Evolutionary conservation across 2,113 vertebrate species (phyloP), one percentile per base, ranked within the genome.

Genomic region (Thunnus thynnus): DNA sequence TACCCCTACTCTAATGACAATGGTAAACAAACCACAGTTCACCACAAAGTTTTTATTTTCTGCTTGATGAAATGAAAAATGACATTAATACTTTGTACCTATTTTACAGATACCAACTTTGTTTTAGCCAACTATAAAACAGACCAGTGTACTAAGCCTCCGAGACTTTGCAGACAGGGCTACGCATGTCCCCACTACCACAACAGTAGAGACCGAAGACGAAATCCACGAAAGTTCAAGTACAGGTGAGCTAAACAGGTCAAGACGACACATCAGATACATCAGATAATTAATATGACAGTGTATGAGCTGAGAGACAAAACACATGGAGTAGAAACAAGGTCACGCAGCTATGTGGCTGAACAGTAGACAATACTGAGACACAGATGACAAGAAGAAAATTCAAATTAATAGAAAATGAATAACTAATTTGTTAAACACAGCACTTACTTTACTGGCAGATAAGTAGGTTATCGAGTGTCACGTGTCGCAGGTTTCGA

Each of bases 101-200:
- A 61, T 7, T 30, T 54, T 79, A 7, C 95, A 98, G 97, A 98
- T 72, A 95, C 96, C 79, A 97, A 95, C 88, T 98, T 98, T 85
- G 97, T 98, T 86, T 92, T 98, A 91, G 96, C 96, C 77, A 97
- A 97, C 93, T 98, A 98, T 87, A 98, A 98, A 95, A 98, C 97
- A 0, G 97, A 98, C 76, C 97, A 96, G 82, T 98, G 97, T 87
- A 97, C 95, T 54, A 98, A 97, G 90, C 97, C 97, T 2, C 97
- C 97, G 0, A 95, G 97, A 88, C 95, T 98, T 77, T 98, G 97
- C 92, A 96, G 97, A 91, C 97, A 98, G 91, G 97, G 97, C 70
- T 98, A 98, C 0, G 97, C 97, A 0, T 98, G 97, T 84, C 97
- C 97, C 0, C 97, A 97, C 87, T 98, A 96, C 91, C 97, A 98